Conservation (phyloP, 1,140 invertebrate species). For the Hypothenemus hampei region DNA sequence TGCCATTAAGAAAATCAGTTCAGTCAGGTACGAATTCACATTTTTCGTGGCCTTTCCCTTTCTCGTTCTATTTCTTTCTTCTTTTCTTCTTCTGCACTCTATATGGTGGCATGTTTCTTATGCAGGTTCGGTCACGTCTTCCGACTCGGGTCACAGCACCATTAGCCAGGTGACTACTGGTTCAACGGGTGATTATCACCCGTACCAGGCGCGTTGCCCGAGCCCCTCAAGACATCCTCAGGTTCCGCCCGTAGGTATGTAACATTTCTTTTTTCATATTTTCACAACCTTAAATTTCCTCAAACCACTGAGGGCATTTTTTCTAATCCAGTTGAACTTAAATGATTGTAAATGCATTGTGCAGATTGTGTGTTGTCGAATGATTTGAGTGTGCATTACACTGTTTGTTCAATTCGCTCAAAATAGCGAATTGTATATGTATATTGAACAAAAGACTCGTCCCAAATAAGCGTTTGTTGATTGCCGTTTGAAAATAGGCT, state of each 20-base stretch:
- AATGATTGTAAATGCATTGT: too few species aligned
- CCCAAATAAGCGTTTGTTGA: constrained; percentile 14
- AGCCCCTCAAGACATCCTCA: constrained; percentile 42
- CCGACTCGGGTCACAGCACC: constrained; percentile 45
- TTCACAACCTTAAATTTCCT: too few species aligned
- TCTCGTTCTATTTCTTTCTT: background rate
- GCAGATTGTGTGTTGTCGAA: too few species aligned
- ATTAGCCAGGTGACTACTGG: constrained; percentile 41
- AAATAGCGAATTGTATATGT: background rate
- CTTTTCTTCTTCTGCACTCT: constrained; percentile 3
- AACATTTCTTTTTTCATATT: background rate
- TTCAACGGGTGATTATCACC: constrained; percentile 37
- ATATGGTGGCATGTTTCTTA: constrained; percentile 28
- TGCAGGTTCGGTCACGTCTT: constrained; percentile 43
- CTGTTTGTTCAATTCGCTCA: too few species aligned
- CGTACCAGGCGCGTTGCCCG: constrained; percentile 39
- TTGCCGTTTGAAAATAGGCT: constrained; percentile 42
- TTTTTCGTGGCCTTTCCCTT: background rate
- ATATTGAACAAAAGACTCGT: background rate
- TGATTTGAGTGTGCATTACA: background rate
- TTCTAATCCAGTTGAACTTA: too few species aligned
- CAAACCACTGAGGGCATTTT: too few species aligned
- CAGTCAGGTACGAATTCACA: constrained; percentile 73
- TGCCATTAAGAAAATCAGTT: constrained; percentile 80
- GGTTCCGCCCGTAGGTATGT: constrained; percentile 42